Evolutionary conservation across 1,140 invertebrate genomes (phyloP).

Genomic region (Lordiphosa collinella): DNA sequence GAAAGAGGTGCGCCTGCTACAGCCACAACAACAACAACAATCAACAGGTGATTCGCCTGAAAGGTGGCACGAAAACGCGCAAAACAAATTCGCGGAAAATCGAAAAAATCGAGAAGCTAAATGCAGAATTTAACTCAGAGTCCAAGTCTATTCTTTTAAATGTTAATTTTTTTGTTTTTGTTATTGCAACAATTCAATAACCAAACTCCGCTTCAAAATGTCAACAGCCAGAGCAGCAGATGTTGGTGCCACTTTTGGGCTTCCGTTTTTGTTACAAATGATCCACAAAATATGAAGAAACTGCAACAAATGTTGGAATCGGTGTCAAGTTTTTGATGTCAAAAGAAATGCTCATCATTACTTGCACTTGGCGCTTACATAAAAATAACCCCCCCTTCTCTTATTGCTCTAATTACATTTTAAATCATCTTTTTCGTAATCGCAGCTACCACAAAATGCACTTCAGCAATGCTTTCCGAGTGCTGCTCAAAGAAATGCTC

Average conservation of each 20-base stretch:
- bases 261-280: conserved; percentile 25
- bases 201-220: conserved; percentile 51
- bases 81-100: conserved; percentile 62
- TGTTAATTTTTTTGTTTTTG: conserved; percentile 51
- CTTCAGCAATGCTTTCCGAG: conserved; percentile 36
- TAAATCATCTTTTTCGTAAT: conserved; percentile 61
- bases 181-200: conserved; percentile 64
- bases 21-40: conserved; percentile 22
- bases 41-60: conserved; percentile 64
- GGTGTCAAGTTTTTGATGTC: conserved; percentile 64
- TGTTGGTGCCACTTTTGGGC: conserved; percentile 2
- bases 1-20: conserved; percentile 52
- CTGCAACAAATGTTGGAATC: conserved; percentile 28
- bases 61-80: conserved; percentile 63
- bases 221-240: conserved; percentile 39
- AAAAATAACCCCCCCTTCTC: conserved; percentile 37
- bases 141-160: conserved; percentile 67
- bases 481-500: conserved; percentile 59
- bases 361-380: conserved; percentile 35
- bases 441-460: conserved; percentile 61
- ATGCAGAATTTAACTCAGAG: conserved; percentile 50
- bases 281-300: background rate
- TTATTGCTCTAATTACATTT: conserved; percentile 67
- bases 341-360: conserved; percentile 42
- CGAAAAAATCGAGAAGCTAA: conserved; percentile 55